Evolutionary conservation across 1,140 invertebrate genomes (phyloP).

Genomic region (Rhagoletis pomonella): DNA sequence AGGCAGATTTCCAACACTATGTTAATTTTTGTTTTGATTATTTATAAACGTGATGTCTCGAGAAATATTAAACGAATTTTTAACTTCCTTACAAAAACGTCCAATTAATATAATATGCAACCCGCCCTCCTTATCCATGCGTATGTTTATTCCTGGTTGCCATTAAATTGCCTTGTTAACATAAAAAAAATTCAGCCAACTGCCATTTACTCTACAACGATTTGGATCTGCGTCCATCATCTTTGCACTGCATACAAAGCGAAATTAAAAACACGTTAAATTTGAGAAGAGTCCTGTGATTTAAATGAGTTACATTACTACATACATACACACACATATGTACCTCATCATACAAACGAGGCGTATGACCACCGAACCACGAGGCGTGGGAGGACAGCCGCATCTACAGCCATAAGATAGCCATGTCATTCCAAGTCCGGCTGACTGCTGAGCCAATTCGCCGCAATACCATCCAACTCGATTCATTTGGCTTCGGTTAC

Average conservation of each 20-base stretch:
- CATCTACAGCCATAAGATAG: background rate
- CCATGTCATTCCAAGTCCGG: background rate
- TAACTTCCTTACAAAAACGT: no score
- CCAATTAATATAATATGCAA: no score
- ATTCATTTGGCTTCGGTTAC: slow-evolving; percentile 8
- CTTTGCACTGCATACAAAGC: slow-evolving; percentile 43
- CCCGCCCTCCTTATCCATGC: no score
- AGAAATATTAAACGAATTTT: no score
- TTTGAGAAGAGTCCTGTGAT: slow-evolving; percentile 7
- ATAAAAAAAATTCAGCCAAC: slow-evolving; percentile 4
- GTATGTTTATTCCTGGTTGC: no score
- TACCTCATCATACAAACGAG: background rate
- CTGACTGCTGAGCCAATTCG: background rate
- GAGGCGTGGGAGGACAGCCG: background rate
- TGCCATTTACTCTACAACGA: slow-evolving; percentile 19
- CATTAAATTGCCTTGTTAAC: background rate
- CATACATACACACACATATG: background rate
- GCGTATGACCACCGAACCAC: background rate
- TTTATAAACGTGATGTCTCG: no score
- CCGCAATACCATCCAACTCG: background rate
- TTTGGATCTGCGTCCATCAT: slow-evolving; percentile 29
- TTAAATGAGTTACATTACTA: slow-evolving; percentile 32
- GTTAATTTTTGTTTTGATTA: no score
- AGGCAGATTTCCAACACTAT: no score
- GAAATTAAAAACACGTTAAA: slow-evolving; percentile 51